Evolutionary conservation across 2,113 vertebrate species (phyloP).

Genomic region (Acanthisitta chloris): DNA sequence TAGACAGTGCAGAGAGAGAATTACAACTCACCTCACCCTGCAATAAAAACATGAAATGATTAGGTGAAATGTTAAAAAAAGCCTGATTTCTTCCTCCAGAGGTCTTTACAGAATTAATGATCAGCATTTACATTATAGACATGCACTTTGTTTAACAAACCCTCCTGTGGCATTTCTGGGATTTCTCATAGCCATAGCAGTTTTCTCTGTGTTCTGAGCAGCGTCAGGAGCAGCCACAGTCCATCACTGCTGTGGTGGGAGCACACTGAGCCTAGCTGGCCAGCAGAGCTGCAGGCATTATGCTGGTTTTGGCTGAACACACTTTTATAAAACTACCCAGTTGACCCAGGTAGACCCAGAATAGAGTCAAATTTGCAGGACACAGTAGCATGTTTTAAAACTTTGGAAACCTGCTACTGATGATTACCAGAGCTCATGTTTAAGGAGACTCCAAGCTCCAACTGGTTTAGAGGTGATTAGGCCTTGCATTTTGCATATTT

Average conservation of each 20-base stretch:
- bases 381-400: neutral
- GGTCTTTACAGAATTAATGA: neutral
- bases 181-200: neutral
- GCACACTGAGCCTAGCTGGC: neutral
- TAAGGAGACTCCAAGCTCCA: neutral
- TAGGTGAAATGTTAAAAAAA: neutral
- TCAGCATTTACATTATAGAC: neutral
- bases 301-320: neutral
- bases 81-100: neutral
- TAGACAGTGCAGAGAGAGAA: neutral
- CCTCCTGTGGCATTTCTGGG: neutral
- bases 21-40: neutral
- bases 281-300: neutral
- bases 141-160: neutral
- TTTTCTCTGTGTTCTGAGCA: neutral
- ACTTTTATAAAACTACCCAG: neutral
- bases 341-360: neutral
- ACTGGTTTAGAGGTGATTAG: conserved; percentile 11
- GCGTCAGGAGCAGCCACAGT: neutral
- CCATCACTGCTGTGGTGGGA: fast-evolving
- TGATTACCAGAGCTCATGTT: neutral
- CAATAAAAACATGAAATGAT: fast-evolving
- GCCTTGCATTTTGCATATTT: neutral
- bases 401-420: neutral
- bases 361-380: neutral